A percentile compares a stretch with the other conserved stretches of the same genome.
These are phyloP conservation scores for Ormyrus labotus DNA, from an alignment of 2,888 invertebrate species.

Conservation along the genomic window DNA sequence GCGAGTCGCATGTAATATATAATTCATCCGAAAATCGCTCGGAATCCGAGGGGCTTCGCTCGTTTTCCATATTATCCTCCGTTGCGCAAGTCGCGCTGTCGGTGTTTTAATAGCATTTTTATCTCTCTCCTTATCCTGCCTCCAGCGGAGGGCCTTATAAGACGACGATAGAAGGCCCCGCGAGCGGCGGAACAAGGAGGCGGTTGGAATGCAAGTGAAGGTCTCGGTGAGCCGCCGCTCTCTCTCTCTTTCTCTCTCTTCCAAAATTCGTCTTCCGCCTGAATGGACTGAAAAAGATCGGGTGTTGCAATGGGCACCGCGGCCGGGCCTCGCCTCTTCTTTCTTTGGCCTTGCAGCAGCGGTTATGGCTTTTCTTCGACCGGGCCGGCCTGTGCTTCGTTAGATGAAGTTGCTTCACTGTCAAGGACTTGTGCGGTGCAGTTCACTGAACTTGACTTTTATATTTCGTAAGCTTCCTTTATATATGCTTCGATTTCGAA, in stretches of 20 bases:
- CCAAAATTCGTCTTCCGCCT: no score
- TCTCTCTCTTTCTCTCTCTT: no score
- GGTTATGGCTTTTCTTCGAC: no score
- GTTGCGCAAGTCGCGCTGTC: not conserved
- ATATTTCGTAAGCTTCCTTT: no score
- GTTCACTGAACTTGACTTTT: no score
- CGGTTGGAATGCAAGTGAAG: slow-evolving; percentile 2
- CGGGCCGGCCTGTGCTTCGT: no score
- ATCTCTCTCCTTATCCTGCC: not conserved
- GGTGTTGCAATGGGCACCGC: not conserved
- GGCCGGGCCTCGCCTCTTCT: no score
- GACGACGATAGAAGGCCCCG: not conserved
- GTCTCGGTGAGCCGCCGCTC: not conserved
- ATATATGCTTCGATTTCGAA: no score
- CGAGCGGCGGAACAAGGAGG: not conserved
- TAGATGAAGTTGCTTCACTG: no score
- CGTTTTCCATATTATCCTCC: not conserved
- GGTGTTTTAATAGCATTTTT: slow-evolving; percentile 28
- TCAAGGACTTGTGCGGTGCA: no score
- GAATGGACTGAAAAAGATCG: no score
- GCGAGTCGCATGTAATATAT: not conserved
- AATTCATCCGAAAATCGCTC: not conserved
- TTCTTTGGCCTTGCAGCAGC: no score
- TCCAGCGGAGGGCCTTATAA: not conserved
- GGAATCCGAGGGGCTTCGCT: not conserved